Evolutionary conservation across 2,888 invertebrate genomes (phyloP).

Genomic region (Mechanitis messenoides): DNA sequence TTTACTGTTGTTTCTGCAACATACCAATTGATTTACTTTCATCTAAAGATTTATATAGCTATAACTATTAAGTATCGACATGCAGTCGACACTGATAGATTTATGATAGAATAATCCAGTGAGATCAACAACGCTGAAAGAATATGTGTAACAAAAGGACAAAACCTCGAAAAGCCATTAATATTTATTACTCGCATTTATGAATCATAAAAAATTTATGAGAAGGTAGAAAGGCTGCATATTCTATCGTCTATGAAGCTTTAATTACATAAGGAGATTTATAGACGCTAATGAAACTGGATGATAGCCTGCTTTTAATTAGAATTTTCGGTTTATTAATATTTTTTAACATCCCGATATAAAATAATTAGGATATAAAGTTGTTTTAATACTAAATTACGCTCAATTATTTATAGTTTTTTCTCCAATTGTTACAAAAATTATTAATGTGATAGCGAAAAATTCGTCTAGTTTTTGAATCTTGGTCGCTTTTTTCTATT

Average conservation of each 20-base stretch:
- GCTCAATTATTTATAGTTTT: too few relatives aligned
- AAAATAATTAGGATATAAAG: neutral
- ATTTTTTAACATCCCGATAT: neutral
- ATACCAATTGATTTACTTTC: neutral
- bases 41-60: neutral
- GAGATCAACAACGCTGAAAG: slow-evolving; percentile 43
- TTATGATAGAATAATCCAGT: slow-evolving; percentile 36
- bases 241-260: slow-evolving; percentile 52
- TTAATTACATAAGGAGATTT: slow-evolving; percentile 59
- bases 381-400: neutral
- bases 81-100: slow-evolving; percentile 22
- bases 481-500: too few relatives aligned
- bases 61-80: slow-evolving; percentile 7
- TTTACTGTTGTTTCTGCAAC: neutral
- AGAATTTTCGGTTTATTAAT: slow-evolving; percentile 11
- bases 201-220: slow-evolving; percentile 72
- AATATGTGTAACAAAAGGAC: slow-evolving; percentile 49
- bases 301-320: slow-evolving; percentile 14
- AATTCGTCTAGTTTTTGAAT: too few relatives aligned
- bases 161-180: slow-evolving; percentile 62
- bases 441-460: too few relatives aligned
- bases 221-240: slow-evolving; percentile 61
- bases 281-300: slow-evolving; percentile 48
- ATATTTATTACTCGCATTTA: slow-evolving; percentile 70
- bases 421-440: too few relatives aligned